phyloP scores from a whole-genome alignment of 1,140 invertebrate species.

The Caenorhabditis brenneri region DNA sequence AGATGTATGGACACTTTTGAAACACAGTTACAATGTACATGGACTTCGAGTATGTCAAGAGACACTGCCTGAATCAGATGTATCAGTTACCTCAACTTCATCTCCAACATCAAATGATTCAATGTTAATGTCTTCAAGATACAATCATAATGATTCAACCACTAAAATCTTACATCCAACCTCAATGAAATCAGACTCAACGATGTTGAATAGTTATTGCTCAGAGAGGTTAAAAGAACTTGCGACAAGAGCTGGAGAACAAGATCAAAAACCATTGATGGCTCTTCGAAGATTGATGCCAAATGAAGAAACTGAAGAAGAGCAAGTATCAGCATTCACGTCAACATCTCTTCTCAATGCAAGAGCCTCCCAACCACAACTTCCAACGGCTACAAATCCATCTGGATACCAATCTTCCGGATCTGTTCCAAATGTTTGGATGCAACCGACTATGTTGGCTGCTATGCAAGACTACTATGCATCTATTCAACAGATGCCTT shows the following conservation, averaged over 20 bases:
- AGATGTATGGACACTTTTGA: constrained; percentile 67
- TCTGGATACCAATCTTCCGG: constrained; percentile 27
- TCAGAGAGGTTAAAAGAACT: constrained; percentile 70
- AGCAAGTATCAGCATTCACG: constrained; percentile 49
- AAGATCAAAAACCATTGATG: constrained; percentile 34
- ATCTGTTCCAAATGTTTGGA: constrained; percentile 60
- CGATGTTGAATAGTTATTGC: constrained; percentile 65
- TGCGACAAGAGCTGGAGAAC: constrained; percentile 63
- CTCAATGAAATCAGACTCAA: constrained; percentile 57
- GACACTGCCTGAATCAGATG: background rate
- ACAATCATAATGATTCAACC: background rate
- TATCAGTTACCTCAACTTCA: constrained; percentile 46
- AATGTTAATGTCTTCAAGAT: constrained; percentile 28
- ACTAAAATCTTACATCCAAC: constrained; percentile 30
- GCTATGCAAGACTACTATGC: constrained; percentile 69
- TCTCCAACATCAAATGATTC: constrained; percentile 50
- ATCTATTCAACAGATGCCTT: constrained; percentile 21
- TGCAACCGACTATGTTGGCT: constrained; percentile 66
- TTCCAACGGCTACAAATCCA: constrained; percentile 41
- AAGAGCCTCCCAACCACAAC: constrained; percentile 26
- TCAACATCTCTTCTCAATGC: constrained; percentile 48
- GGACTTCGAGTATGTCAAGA: constrained; percentile 62
- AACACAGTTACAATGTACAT: constrained; percentile 66
- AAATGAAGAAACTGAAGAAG: constrained; percentile 53
- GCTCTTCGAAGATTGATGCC: constrained; percentile 29